phyloP scores from a whole-genome alignment of 2,888 invertebrate genomes.

The Hydrotaea diabolus region DNA sequence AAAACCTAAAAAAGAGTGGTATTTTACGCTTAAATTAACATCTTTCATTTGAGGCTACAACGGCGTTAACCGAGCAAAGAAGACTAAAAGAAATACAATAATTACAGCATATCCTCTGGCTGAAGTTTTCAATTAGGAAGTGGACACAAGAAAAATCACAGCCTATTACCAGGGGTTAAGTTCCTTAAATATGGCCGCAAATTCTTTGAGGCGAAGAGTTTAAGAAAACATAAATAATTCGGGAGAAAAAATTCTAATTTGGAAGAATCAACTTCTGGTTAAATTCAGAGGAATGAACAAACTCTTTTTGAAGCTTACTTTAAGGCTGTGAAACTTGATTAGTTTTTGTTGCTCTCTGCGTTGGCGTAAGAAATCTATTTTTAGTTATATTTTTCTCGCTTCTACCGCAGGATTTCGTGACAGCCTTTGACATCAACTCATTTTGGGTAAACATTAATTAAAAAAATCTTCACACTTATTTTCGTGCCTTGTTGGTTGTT shows the following conservation, averaged over 20 bases:
- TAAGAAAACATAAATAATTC: neutral
- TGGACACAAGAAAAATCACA: slow-evolving; percentile 18
- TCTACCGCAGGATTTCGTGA: neutral
- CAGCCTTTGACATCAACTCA: slow-evolving; percentile 1
- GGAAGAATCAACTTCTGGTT: neutral
- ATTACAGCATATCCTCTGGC: slow-evolving; percentile 21
- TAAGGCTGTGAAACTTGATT: neutral
- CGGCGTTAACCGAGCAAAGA: neutral
- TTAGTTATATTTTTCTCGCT: no score
- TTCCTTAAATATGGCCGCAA: neutral
- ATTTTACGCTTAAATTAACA: slow-evolving; percentile 13
- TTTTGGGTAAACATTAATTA: slow-evolving; percentile 40
- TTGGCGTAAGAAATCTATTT: slow-evolving; percentile 1
- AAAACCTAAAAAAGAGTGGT: neutral
- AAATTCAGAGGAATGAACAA: neutral
- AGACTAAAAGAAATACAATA: slow-evolving; percentile 5
- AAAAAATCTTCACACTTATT: slow-evolving; percentile 46
- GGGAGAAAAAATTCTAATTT: neutral
- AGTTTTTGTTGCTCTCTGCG: neutral
- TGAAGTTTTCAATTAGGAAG: slow-evolving; percentile 24
- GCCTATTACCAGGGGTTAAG: slow-evolving; percentile 6
- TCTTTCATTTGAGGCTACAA: neutral
- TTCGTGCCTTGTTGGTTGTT: neutral
- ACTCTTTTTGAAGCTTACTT: neutral
- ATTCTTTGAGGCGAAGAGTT: neutral